Evolutionary conservation across 2,888 invertebrate species (phyloP).

Genomic region (Autographa gamma): DNA sequence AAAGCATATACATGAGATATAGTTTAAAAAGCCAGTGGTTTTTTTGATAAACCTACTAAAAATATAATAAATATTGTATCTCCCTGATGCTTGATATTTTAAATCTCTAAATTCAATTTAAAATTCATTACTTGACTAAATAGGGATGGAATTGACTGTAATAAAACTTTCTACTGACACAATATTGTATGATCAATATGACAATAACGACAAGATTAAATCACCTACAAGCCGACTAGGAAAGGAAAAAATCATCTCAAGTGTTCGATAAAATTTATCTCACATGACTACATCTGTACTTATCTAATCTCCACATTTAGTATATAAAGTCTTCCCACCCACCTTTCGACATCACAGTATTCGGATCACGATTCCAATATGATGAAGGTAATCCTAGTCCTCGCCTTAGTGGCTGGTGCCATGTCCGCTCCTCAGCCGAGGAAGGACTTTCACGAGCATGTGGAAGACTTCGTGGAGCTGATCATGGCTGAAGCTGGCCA

Average conservation of each 20-base stretch:
- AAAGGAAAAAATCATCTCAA: conserved; percentile 29
- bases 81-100: too few species aligned
- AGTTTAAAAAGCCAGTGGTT: too few species aligned
- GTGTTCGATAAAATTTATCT: conserved; percentile 42
- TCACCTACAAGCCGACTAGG: neutral
- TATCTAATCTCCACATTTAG: conserved; percentile 43
- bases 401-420: conserved; percentile 67
- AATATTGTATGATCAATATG: neutral
- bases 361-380: conserved; percentile 51
- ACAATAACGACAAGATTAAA: neutral
- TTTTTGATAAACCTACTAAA: too few species aligned
- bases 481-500: conserved; percentile 65
- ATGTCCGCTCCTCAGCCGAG: conserved; percentile 72
- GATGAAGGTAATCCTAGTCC: conserved; percentile 70
- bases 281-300: conserved; percentile 43
- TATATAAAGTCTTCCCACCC: conserved; percentile 59
- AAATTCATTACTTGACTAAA: too few species aligned
- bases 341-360: conserved; percentile 45
- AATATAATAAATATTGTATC: too few species aligned
- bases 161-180: too few species aligned
- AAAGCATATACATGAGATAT: too few species aligned
- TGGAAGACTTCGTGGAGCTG: conserved; percentile 73
- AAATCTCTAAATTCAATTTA: too few species aligned
- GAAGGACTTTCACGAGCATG: conserved; percentile 78
- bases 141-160: too few species aligned